Conservation (phyloP, 2,113 vertebrate species). For the Syngnathus typhle region DNA sequence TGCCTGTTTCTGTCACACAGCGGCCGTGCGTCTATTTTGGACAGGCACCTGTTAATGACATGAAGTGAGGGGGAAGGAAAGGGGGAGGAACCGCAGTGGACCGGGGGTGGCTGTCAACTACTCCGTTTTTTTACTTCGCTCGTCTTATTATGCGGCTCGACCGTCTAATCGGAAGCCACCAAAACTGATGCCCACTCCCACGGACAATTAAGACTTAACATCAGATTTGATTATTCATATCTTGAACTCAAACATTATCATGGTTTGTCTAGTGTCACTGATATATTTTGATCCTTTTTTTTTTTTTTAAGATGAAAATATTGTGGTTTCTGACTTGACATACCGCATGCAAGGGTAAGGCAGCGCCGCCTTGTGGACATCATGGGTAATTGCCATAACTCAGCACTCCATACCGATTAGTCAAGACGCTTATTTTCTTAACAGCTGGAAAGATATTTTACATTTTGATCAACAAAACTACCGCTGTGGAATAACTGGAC, state of each 20-base stretch:
- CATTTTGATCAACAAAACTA: no score
- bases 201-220: no score
- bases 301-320: no score
- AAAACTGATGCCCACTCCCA: no score
- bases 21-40: constrained; percentile 66
- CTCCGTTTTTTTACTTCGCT: no score
- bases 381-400: background rate
- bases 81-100: constrained; percentile 45
- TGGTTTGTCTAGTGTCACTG: background rate
- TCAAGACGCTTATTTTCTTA: background rate
- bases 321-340: background rate
- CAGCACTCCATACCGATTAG: background rate
- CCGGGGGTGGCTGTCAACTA: no score
- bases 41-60: constrained; percentile 77
- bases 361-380: background rate
- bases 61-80: constrained; percentile 54
- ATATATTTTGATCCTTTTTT: background rate
- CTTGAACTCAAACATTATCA: background rate
- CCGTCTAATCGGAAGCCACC: no score
- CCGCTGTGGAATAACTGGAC: no score
- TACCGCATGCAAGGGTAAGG: background rate
- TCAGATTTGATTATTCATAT: no score
- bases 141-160: no score
- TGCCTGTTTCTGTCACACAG: constrained; percentile 27
- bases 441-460: no score